A percentile compares a stretch with the other conserved stretches of the same genome.
Evolutionary conservation across 2,888 invertebrate species (phyloP).

Genomic region (Andrena dorsata): DNA sequence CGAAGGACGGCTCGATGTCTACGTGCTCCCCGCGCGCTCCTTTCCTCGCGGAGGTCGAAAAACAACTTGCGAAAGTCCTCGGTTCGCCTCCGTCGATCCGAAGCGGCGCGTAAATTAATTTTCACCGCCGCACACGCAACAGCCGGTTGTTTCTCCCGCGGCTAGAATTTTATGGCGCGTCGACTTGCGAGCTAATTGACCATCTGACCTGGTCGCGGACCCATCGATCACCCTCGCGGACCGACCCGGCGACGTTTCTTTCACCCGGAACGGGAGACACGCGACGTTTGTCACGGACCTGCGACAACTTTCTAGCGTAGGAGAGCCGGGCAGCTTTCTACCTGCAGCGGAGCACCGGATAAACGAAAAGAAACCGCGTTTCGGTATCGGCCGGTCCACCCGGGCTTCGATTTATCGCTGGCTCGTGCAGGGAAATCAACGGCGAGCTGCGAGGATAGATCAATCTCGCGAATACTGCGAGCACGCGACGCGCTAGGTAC

Average conservation of each 20-base stretch:
- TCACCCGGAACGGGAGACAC: background rate
- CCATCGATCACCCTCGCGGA: constrained; percentile 38
- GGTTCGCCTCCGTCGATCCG: background rate
- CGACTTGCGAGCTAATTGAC: constrained; percentile 48
- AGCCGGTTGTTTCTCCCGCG: background rate
- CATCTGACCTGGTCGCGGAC: constrained; percentile 49
- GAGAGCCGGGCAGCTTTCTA: background rate
- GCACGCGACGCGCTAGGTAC: constrained; percentile 22
- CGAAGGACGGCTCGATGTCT: background rate
- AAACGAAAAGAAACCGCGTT: background rate
- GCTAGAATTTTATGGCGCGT: constrained; percentile 32
- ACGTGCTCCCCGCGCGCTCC: background rate
- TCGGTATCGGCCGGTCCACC: background rate
- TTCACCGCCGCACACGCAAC: background rate
- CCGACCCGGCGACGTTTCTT: background rate
- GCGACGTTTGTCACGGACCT: background rate
- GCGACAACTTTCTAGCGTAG: constrained; percentile 1
- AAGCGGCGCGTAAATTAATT: background rate
- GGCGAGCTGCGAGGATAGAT: background rate
- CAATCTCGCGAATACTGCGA: constrained; percentile 17
- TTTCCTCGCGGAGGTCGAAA: constrained; percentile 62
- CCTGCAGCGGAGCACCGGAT: background rate
- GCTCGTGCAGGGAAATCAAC: background rate
- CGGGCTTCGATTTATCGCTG: background rate
- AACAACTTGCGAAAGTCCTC: constrained; percentile 70